Percentiles rank a stretch among this genome's conserved stretches.
These are phyloP conservation scores for Emys orbicularis DNA, from an alignment of 2,797 vertebrate genomes.

Conservation along the genomic window DNA sequence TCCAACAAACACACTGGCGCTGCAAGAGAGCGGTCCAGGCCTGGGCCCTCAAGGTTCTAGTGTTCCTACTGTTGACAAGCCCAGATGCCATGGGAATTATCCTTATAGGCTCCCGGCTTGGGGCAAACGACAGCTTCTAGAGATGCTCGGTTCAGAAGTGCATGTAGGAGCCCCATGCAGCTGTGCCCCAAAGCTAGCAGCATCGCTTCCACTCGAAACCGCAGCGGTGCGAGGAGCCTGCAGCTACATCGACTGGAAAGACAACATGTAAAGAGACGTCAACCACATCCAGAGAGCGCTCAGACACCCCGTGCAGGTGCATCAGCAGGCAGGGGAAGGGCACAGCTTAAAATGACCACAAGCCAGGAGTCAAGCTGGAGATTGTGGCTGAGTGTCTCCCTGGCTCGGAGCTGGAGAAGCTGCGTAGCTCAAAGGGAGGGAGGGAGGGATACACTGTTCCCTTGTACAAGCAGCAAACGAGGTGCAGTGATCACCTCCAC, in stretches of 20 bases:
- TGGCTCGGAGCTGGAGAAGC: background rate
- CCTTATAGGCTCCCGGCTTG: background rate
- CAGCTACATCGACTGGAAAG: background rate
- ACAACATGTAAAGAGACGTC: background rate
- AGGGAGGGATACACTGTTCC: background rate
- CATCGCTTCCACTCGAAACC: background rate
- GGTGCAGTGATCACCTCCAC: background rate
- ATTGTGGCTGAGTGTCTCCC: background rate
- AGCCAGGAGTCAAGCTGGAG: background rate
- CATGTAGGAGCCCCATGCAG: background rate
- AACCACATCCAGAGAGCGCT: background rate
- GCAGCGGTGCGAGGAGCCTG: background rate
- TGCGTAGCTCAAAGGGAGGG: background rate
- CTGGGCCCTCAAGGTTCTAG: background rate
- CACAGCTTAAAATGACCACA: background rate
- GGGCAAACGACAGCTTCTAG: background rate
- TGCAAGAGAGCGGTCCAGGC: background rate
- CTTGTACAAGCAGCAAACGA: background rate
- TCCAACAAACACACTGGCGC: fast-evolving
- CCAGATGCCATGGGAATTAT: no score
- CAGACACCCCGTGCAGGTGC: background rate
- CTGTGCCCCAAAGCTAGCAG: background rate
- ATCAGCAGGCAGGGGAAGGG: background rate
- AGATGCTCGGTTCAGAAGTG: background rate
- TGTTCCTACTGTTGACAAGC: background rate